Base-by-base conservation (phyloP, 64 coral and sea anemone species). In the Astreopora myriophthalma region DNA sequence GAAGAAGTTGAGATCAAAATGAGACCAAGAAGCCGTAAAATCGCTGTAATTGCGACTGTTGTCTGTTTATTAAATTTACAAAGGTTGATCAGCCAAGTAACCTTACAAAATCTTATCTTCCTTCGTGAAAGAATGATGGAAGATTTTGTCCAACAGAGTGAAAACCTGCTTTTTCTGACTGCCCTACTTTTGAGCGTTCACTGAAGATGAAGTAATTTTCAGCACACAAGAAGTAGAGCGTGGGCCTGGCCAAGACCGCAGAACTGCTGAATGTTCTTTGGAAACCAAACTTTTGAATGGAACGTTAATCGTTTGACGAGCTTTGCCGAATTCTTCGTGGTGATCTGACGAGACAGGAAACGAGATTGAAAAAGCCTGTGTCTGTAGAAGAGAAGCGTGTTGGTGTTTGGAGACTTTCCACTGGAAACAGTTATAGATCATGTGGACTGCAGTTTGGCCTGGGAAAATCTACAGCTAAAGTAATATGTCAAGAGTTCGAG, bases 201-300 rank as follows among this genome's bases (percentile, higher is more conserved):
- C n/a, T n/a, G 0, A 67, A 67, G 63, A 67, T 3, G 26, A 67
- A 3, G 63, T n/a, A 67, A 27, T 67, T 67, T 67, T 67, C 0
- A 10, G 22, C 26, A 67, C 63, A 67, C 10, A 67, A 24, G 63
- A 67, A 67, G 63, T 6, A 73, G 71, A 73, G 71, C 71, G 0
- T 73, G 35, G 71, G 71, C 71, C 71, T 73, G 34, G 71, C 33
- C 34, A 38, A 38, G 71, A 73, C 70, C 71, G 4, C 71, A 73
- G 71, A 42, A 73, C 34, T 73, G 71, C 34, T 38, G 32, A 38
- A 73, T 38, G 34, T 37, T 37, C 71, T 73, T 38, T 73, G 71
- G 63, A 73, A 73, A 73, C 71, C 71, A 22, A 73, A 73, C 2
- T 73, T 73, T 73, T 2, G 34, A 73, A 73, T 73, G 71, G 71